Conservation (phyloP, 2,113 vertebrate genomes). For the Morone chrysops region DNA sequence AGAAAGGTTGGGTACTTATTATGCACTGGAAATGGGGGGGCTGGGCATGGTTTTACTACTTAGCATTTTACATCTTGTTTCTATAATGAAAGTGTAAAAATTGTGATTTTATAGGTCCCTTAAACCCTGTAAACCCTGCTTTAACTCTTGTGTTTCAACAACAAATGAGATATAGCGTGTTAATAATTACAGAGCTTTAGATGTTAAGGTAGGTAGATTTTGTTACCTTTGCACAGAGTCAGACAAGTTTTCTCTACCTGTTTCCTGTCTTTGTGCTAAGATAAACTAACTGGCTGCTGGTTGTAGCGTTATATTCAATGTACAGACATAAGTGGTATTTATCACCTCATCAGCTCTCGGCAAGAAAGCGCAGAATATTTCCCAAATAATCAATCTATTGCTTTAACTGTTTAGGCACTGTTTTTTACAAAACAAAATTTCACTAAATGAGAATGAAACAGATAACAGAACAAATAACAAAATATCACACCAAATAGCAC, state of each 20-base stretch:
- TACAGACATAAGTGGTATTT: background rate
- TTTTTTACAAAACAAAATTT: background rate
- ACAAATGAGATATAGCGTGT: background rate
- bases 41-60: background rate
- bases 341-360: background rate
- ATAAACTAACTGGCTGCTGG: background rate
- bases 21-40: background rate
- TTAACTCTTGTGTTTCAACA: background rate
- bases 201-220: background rate
- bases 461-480: background rate
- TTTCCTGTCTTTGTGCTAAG: background rate
- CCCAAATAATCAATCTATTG: background rate
- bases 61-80: background rate
- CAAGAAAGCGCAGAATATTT: background rate
- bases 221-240: background rate
- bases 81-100: background rate
- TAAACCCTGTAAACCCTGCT: background rate
- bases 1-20: background rate
- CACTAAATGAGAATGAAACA: slow-evolving; percentile 1
- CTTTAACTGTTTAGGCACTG: background rate
- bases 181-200: background rate
- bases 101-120: background rate
- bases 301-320: background rate
- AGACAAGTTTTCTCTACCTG: background rate
- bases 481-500: background rate